Conservation (phyloP, 2,113 vertebrate genomes). For the Abramis brama region DNA sequence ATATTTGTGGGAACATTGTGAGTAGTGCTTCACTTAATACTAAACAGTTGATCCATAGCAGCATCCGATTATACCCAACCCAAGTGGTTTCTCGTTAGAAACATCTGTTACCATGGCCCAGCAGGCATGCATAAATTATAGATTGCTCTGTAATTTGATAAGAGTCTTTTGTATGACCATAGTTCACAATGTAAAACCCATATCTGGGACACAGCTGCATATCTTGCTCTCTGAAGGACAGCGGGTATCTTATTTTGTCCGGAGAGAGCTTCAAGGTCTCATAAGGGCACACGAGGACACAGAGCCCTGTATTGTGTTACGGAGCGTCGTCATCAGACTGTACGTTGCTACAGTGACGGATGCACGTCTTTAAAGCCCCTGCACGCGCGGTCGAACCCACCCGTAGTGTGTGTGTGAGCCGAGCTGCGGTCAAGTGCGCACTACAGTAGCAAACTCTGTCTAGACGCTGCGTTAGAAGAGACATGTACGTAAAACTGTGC, state of each 20-base stretch:
- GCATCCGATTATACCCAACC: neutral
- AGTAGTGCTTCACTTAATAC: neutral
- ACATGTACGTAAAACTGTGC: slow-evolving; percentile 73
- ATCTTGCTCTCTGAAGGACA: neutral
- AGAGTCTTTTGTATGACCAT: neutral
- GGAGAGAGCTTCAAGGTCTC: neutral
- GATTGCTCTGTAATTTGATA: neutral
- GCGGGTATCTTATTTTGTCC: slow-evolving; percentile 24
- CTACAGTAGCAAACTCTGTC: neutral
- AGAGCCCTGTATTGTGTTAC: neutral
- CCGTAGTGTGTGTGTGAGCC: neutral
- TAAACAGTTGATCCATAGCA: neutral
- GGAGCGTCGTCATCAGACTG: neutral
- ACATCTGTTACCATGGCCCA: neutral
- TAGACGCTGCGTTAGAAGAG: neutral
- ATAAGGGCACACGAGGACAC: slow-evolving; percentile 13
- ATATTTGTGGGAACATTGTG: neutral
- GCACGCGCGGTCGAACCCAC: neutral
- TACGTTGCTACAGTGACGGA: neutral
- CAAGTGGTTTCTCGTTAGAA: neutral
- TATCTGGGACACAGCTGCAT: slow-evolving; percentile 21
- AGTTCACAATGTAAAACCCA: neutral
- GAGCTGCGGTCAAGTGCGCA: neutral
- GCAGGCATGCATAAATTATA: neutral
- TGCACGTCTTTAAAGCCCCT: neutral